Percentiles rank a stretch among this genome's conserved stretches.
Evolutionary conservation across 2,888 invertebrate genomes (phyloP).

Genomic region (Scaptodrosophila latifasciaeformis): DNA sequence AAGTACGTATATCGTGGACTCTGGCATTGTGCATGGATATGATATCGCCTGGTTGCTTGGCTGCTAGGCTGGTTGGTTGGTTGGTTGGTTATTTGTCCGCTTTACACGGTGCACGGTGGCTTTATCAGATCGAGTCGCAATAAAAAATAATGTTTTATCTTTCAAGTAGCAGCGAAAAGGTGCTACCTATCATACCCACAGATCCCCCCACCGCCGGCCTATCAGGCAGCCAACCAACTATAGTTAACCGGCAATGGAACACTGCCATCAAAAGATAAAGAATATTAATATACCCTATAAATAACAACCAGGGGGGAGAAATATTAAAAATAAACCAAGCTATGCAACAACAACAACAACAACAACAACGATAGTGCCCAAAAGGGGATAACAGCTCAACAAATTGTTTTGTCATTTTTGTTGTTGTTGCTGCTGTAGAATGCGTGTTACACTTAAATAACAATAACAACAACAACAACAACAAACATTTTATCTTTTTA

Average conservation of each 20-base stretch:
- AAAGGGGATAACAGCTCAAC: conserved; percentile 52
- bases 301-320: conserved; percentile 61
- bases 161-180: conserved; percentile 72
- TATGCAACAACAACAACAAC: conserved; percentile 40
- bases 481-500: conserved; percentile 70
- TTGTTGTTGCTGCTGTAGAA: conserved; percentile 30
- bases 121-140: conserved; percentile 73
- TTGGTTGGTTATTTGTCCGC: conserved; percentile 38
- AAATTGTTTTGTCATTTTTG: conserved; percentile 37
- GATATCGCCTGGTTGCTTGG: conserved; percentile 52
- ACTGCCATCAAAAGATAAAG: conserved; percentile 66
- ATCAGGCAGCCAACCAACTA: conserved; percentile 16
- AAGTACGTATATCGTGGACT: conserved; percentile 49
- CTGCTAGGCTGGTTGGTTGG: conserved; percentile 1
- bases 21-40: conserved; percentile 69
- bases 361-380: conserved; percentile 24
- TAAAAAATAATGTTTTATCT: conserved; percentile 72
- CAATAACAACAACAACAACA: conserved; percentile 33
- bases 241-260: conserved; percentile 14
- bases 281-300: conserved; percentile 72
- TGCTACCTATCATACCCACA: conserved; percentile 63
- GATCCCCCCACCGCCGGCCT: conserved; percentile 9
- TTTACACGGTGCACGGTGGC: conserved; percentile 60
- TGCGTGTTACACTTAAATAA: conserved; percentile 49
- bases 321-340: conserved; percentile 61